Conservation (phyloP, 1,140 invertebrate genomes). For the Hesperophylax magnus region DNA sequence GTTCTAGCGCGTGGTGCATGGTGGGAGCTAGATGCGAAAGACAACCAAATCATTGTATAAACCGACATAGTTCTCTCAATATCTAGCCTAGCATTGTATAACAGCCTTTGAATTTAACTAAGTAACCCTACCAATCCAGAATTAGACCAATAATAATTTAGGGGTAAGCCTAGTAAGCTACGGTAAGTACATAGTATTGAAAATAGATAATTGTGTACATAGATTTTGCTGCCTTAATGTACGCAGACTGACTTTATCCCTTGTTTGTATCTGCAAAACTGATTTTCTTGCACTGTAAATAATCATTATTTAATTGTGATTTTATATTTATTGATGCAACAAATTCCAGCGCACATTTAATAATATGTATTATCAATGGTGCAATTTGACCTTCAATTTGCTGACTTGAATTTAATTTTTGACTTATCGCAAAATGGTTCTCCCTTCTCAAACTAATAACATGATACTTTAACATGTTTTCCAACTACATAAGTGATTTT, state of each 20-base stretch:
- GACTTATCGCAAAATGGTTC: neutral
- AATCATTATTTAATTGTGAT: neutral
- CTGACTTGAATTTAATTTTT: neutral
- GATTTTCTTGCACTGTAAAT: constrained; percentile 1
- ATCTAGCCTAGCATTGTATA: no score
- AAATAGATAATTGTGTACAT: neutral
- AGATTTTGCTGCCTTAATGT: constrained; percentile 7
- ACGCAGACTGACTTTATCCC: neutral
- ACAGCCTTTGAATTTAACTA: no score
- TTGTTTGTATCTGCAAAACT: neutral
- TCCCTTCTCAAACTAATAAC: neutral
- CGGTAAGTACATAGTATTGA: neutral
- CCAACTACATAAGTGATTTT: neutral
- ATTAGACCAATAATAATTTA: neutral
- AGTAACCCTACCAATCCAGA: no score
- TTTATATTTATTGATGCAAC: no score
- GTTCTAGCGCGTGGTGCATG: no score
- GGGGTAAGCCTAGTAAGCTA: neutral
- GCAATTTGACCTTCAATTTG: neutral
- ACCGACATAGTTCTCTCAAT: no score
- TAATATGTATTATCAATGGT: neutral
- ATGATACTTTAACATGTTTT: neutral
- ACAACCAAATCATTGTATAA: no score
- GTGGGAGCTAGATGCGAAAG: no score
- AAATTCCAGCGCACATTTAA: neutral